phyloP scores from a whole-genome alignment of 2,113 vertebrate genomes.

The Riparia riparia region DNA sequence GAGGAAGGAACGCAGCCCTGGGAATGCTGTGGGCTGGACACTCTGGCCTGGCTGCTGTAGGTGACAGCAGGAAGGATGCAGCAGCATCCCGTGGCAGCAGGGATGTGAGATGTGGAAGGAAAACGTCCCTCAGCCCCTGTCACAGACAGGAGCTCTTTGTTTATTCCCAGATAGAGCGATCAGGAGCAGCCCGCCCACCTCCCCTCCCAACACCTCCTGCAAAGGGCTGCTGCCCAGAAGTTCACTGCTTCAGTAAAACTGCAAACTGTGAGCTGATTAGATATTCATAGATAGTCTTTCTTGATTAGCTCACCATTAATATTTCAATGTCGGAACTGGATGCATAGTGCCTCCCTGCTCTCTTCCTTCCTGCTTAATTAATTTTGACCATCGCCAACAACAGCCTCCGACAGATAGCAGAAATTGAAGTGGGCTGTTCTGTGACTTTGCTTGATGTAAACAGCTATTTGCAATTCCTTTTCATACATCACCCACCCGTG shows the following conservation, averaged over 20 bases:
- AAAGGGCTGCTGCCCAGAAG: constrained; percentile 31
- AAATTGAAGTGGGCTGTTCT: constrained; percentile 66
- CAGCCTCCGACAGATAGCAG: constrained; percentile 52
- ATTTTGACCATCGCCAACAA: constrained; percentile 58
- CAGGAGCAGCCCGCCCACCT: not conserved
- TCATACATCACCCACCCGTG: constrained; percentile 55
- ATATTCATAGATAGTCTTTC: constrained; percentile 57
- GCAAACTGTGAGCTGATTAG: constrained; percentile 61
- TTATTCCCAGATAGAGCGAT: not conserved
- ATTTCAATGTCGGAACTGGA: constrained; percentile 62
- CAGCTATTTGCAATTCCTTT: constrained; percentile 66
- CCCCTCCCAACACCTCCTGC: not conserved
- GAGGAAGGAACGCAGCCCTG: not conserved
- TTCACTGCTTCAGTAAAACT: constrained; percentile 22
- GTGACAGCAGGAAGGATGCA: not conserved
- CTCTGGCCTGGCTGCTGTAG: not conserved
- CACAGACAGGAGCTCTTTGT: not conserved
- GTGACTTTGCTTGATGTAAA: constrained; percentile 61
- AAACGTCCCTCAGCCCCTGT: not conserved
- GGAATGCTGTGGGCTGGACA: not conserved
- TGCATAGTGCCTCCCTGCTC: constrained; percentile 38
- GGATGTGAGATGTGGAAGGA: not conserved
- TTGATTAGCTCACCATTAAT: constrained; percentile 69
- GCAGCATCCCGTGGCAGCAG: not conserved
- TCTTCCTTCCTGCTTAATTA: constrained; percentile 73